Conservation (phyloP, 2,113 vertebrate genomes). For the Romanogobio albipinnatus region DNA sequence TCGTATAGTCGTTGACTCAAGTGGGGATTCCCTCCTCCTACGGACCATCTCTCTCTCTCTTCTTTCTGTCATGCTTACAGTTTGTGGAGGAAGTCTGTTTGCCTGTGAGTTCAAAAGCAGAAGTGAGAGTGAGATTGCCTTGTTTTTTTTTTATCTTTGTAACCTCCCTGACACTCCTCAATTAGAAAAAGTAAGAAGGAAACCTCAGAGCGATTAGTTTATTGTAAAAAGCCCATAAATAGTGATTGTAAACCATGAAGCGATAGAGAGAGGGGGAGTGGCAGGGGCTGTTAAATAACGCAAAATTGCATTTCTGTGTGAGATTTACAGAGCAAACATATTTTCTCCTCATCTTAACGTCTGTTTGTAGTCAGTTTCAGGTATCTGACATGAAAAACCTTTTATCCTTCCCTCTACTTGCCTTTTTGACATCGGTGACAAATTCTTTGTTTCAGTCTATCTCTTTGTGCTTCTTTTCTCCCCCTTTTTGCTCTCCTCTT, state of each 20-base stretch:
- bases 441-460: slow-evolving; percentile 27
- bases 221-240: background rate
- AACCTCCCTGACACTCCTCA: background rate
- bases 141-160: slow-evolving; percentile 43
- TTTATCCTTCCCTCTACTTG: background rate
- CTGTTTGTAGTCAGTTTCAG: slow-evolving; percentile 7
- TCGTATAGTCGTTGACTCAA: slow-evolving; percentile 61
- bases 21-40: slow-evolving; percentile 61
- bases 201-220: background rate
- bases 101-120: slow-evolving; percentile 44
- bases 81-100: slow-evolving; percentile 54
- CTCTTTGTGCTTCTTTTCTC: slow-evolving; percentile 31
- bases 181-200: background rate
- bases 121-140: slow-evolving; percentile 44
- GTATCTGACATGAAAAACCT: background rate
- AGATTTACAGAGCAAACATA: background rate
- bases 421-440: slow-evolving; percentile 1
- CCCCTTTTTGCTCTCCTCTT: slow-evolving; percentile 31
- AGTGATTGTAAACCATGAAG: background rate
- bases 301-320: background rate
- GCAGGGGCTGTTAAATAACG: background rate
- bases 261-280: background rate
- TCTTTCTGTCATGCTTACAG: slow-evolving; percentile 49
- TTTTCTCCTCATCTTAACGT: background rate
- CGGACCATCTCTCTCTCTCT: slow-evolving; percentile 43